phyloP scores from a whole-genome alignment of 1,140 invertebrate genomes.

The Acromyrmex charruanus region DNA sequence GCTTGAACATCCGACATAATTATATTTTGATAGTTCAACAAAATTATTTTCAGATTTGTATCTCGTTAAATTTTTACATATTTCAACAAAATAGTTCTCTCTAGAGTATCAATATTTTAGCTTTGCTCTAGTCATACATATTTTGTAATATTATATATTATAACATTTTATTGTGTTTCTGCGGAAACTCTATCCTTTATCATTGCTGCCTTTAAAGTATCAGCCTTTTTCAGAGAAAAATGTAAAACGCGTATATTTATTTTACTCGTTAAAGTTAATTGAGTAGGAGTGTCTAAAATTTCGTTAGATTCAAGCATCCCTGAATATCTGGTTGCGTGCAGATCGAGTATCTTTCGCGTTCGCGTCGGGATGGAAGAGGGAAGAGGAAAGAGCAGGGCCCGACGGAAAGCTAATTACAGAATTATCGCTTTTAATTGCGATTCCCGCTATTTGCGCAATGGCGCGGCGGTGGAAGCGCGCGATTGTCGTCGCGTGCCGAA shows the following conservation, averaged over 20 bases:
- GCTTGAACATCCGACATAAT: too few relatives aligned
- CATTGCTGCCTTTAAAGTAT: not conserved
- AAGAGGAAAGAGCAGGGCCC: not conserved
- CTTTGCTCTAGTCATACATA: not conserved
- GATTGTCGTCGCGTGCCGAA: conserved; percentile 82
- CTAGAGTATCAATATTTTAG: not conserved
- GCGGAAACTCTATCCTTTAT: not conserved
- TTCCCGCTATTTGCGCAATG: conserved; percentile 78
- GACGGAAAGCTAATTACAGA: conserved; percentile 74
- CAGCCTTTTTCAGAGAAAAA: not conserved
- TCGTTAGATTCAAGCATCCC: conserved; percentile 18
- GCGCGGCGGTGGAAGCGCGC: conserved; percentile 64
- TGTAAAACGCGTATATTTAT: not conserved
- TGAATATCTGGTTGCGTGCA: conserved; percentile 5
- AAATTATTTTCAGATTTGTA: too few relatives aligned
- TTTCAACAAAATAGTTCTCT: not conserved
- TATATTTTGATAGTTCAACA: too few relatives aligned
- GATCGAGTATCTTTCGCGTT: conserved; percentile 9
- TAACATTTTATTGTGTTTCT: not conserved
- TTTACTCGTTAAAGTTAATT: conserved; percentile 10
- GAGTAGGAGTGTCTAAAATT: not conserved
- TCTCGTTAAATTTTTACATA: too few relatives aligned
- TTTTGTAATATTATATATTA: not conserved
- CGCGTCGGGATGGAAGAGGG: conserved; percentile 7
- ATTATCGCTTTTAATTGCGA: conserved; percentile 82